A percentile compares a stretch with the other conserved stretches of the same genome.
phyloP scores from a whole-genome alignment of 2,797 vertebrate species.

The Anabas testudineus region DNA sequence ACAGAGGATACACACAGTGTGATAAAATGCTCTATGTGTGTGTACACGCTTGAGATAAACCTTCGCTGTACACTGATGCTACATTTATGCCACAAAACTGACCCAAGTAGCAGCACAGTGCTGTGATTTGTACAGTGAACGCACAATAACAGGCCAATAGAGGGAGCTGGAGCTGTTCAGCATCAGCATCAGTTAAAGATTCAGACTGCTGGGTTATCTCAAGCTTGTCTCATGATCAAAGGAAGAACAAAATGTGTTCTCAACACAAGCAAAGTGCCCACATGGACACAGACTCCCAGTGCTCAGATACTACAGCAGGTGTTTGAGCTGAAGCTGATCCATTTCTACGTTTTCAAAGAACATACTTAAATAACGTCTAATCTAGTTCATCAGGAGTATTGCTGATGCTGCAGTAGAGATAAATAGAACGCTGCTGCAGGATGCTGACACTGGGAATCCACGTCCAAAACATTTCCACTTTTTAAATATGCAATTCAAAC shows the following conservation, averaged over 20 bases:
- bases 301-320: constrained; percentile 1
- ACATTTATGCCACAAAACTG: neutral
- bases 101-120: neutral
- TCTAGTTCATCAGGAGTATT: neutral
- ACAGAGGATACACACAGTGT: constrained; percentile 21
- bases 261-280: constrained; percentile 59
- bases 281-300: constrained; percentile 56
- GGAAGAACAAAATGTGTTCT: constrained; percentile 61
- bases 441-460: constrained; percentile 54
- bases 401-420: neutral
- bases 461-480: constrained; percentile 24
- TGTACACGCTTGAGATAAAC: constrained; percentile 53
- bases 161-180: neutral
- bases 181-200: constrained; percentile 3
- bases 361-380: too few relatives aligned
- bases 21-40: constrained; percentile 8
- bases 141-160: neutral
- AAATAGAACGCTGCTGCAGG: neutral
- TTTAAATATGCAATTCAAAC: constrained; percentile 42
- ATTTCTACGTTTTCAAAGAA: neutral
- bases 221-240: constrained; percentile 39
- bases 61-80: constrained; percentile 1
- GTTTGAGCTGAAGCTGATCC: neutral
- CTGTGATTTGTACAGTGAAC: neutral
- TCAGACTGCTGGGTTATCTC: constrained; percentile 45